phyloP scores from a whole-genome alignment of 2,113 vertebrate genomes.

The Todiramphus chloris region DNA sequence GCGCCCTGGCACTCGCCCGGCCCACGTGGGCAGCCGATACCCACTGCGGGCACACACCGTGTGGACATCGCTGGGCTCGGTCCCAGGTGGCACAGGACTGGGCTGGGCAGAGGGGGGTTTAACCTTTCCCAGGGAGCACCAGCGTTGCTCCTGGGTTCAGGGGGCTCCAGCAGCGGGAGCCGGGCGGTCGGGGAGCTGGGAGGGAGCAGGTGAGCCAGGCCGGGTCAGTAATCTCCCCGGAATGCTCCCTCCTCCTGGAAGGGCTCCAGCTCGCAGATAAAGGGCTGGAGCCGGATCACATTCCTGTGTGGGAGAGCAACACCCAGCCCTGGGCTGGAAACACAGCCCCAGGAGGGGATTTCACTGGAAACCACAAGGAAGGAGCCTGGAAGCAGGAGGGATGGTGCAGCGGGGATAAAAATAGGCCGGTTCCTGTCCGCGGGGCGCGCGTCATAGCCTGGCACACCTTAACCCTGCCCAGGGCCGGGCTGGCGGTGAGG shows the following conservation, averaged over 20 bases:
- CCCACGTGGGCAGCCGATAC: neutral
- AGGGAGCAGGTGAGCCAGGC: neutral
- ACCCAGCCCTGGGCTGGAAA: neutral
- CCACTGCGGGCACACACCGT: fast-evolving
- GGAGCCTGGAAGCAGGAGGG: neutral
- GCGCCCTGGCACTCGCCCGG: neutral
- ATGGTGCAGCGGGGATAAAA: neutral
- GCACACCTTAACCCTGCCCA: neutral
- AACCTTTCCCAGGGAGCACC: neutral
- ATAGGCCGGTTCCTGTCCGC: too few relatives aligned
- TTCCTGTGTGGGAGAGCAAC: neutral
- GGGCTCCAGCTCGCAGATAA: neutral
- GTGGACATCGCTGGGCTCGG: neutral
- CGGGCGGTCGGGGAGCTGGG: neutral
- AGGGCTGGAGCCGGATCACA: neutral
- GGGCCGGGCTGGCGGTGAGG: neutral
- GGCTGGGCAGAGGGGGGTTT: fast-evolving
- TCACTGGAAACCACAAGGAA: neutral
- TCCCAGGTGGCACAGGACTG: neutral
- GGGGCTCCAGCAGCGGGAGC: neutral
- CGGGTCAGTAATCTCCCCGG: neutral
- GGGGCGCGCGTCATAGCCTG: fast-evolving
- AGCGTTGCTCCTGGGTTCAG: neutral
- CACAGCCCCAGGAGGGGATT: neutral
- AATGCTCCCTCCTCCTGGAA: neutral